Conservation (phyloP, 2,888 invertebrate species). For the Mythimna ferrago region DNA sequence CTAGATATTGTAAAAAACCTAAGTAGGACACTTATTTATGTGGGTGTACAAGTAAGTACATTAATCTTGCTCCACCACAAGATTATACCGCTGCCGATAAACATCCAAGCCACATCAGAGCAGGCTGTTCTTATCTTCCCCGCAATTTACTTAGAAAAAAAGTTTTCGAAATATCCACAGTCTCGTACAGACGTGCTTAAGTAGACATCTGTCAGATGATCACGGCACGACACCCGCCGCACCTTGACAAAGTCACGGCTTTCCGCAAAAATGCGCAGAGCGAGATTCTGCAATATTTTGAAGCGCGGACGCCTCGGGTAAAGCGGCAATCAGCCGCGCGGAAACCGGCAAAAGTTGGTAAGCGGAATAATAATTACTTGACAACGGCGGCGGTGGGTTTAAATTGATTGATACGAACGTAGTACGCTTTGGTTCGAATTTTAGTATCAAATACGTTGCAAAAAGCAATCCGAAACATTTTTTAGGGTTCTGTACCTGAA, state of each 20-base stretch:
- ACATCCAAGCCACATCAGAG: constrained; percentile 34
- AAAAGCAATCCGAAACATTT: background rate
- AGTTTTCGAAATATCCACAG: constrained; percentile 56
- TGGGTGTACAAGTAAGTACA: constrained; percentile 7
- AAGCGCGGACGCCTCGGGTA: constrained; percentile 41
- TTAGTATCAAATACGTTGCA: background rate
- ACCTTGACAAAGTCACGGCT: constrained; percentile 60
- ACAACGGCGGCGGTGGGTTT: constrained; percentile 42
- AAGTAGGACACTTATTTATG: background rate
- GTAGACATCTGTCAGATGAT: constrained; percentile 72
- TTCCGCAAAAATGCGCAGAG: constrained; percentile 53
- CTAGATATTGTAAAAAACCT: background rate
- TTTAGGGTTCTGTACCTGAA: too few relatives aligned
- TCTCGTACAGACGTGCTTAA: constrained; percentile 69
- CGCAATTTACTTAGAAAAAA: constrained; percentile 62
- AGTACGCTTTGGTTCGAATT: constrained; percentile 28
- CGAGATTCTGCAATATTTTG: constrained; percentile 54
- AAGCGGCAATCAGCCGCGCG: constrained; percentile 25
- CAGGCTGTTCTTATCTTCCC: constrained; percentile 54
- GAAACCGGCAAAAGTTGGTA: constrained; percentile 48
- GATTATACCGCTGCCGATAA: constrained; percentile 44
- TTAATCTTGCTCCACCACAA: constrained; percentile 32
- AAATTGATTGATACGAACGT: constrained; percentile 45
- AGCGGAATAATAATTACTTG: constrained; percentile 61
- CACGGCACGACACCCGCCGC: constrained; percentile 57